Conservation (phyloP, 2,113 vertebrate species). For the Perognathus longimembris region DNA sequence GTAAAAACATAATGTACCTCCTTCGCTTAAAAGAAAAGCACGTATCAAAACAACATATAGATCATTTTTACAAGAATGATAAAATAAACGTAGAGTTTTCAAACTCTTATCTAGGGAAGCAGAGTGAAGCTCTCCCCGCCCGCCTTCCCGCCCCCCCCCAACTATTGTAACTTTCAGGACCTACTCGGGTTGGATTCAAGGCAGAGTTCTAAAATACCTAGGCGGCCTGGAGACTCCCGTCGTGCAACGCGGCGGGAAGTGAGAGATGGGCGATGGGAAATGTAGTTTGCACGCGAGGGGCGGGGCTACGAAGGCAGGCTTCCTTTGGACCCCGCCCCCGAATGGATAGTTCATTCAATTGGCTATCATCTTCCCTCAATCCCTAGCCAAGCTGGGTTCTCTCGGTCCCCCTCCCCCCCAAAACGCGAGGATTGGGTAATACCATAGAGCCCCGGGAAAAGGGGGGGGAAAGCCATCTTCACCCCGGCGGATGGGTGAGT, state of each 20-base stretch:
- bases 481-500: not conserved
- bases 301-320: not conserved
- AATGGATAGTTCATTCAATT: constrained; percentile 78
- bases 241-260: constrained; percentile 37
- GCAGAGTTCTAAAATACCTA: constrained; percentile 42
- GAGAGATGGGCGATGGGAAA: constrained; percentile 53
- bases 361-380: constrained; percentile 75
- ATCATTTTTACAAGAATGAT: not conserved
- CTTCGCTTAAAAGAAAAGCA: not conserved
- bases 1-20: not conserved
- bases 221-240: constrained; percentile 31
- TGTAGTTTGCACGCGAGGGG: constrained; percentile 60
- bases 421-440: constrained; percentile 77
- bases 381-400: constrained; percentile 64
- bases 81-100: rapidly evolving
- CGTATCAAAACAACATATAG: not conserved
- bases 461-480: constrained; percentile 62
- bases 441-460: constrained; percentile 72
- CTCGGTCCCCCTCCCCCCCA: constrained; percentile 78
- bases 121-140: too few relatives aligned
- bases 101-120: not conserved
- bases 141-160: too few relatives aligned
- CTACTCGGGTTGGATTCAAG: constrained; percentile 1
- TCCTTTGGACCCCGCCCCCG: constrained; percentile 63
- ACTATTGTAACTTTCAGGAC: constrained; percentile 57